These are phyloP conservation scores for Papilio machaon DNA, from an alignment of 1,140 invertebrate species.

Conservation along the genomic window DNA sequence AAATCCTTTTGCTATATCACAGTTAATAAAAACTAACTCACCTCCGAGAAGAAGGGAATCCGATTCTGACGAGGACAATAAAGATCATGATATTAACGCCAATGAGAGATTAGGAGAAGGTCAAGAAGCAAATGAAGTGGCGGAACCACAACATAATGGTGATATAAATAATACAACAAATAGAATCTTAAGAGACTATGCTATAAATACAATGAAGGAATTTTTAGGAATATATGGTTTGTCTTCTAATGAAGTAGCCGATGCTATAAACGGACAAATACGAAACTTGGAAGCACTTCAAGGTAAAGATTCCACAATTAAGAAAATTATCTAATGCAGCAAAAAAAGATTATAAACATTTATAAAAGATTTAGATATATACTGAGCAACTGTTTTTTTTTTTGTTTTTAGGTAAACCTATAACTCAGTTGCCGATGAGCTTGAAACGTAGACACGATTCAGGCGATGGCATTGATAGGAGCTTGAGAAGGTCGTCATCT, in stretches of 20 bases:
- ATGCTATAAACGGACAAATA: conserved; percentile 83
- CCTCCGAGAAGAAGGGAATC: conserved; percentile 80
- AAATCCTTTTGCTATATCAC: conserved; percentile 82
- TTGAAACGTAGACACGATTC: conserved; percentile 74
- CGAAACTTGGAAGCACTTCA: conserved; percentile 79
- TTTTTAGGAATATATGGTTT: conserved; percentile 88
- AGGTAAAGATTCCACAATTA: conserved; percentile 56
- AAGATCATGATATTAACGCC: conserved; percentile 74
- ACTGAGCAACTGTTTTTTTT: background rate
- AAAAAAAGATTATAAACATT: background rate
- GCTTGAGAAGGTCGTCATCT: conserved; percentile 71
- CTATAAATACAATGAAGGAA: conserved; percentile 89
- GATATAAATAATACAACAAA: conserved; percentile 73
- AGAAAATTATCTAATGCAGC: background rate
- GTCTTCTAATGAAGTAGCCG: conserved; percentile 83
- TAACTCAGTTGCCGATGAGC: conserved; percentile 72
- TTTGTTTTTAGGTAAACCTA: conserved; percentile 67
- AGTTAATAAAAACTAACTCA: conserved; percentile 81
- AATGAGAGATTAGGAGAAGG: conserved; percentile 71
- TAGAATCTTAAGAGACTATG: conserved; percentile 85
- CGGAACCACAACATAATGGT: conserved; percentile 73
- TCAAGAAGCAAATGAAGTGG: conserved; percentile 58
- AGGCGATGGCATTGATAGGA: conserved; percentile 66
- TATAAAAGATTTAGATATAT: conserved; percentile 2
- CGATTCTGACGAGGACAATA: conserved; percentile 75